Conservation (phyloP, 1,140 invertebrate genomes). For the Adoxophyes honmai region DNA sequence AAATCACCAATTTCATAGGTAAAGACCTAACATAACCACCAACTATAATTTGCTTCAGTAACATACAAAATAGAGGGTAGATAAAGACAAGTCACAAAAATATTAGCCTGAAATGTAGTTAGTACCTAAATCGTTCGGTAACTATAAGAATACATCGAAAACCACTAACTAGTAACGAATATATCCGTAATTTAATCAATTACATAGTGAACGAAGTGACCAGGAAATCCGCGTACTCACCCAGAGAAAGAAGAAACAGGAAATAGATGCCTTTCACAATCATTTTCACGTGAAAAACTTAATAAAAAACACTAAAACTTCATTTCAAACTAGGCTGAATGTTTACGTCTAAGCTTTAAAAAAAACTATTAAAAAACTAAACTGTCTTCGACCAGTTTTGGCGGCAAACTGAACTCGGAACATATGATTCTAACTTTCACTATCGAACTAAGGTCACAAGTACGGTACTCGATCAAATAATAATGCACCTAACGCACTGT, state of each 20-base stretch:
- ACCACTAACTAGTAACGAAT: too few species aligned
- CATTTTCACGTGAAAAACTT: conserved; percentile 1
- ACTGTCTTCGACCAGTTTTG: conserved; percentile 41
- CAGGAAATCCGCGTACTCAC: conserved; percentile 33
- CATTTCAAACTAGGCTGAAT: not conserved
- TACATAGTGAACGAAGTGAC: too few species aligned
- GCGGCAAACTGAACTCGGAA: conserved; percentile 56
- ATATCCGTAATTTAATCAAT: too few species aligned
- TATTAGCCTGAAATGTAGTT: too few species aligned
- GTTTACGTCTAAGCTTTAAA: conserved; percentile 7
- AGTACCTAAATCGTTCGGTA: too few species aligned
- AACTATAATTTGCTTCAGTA: too few species aligned
- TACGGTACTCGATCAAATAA: conserved; percentile 19
- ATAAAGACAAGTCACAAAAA: too few species aligned
- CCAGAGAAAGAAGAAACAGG: conserved; percentile 47
- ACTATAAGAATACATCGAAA: too few species aligned
- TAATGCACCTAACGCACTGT: conserved; percentile 23
- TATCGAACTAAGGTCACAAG: conserved; percentile 43
- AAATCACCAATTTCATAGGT: too few species aligned
- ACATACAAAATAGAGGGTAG: too few species aligned
- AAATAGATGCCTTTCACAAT: conserved; percentile 26
- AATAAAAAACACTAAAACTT: not conserved
- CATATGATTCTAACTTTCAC: conserved; percentile 52
- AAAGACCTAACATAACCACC: too few species aligned
- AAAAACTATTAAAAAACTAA: conserved; percentile 34